Evolutionary conservation across 2,888 invertebrate genomes (phyloP).

Genomic region (Bembecia ichneumoniformis): DNA sequence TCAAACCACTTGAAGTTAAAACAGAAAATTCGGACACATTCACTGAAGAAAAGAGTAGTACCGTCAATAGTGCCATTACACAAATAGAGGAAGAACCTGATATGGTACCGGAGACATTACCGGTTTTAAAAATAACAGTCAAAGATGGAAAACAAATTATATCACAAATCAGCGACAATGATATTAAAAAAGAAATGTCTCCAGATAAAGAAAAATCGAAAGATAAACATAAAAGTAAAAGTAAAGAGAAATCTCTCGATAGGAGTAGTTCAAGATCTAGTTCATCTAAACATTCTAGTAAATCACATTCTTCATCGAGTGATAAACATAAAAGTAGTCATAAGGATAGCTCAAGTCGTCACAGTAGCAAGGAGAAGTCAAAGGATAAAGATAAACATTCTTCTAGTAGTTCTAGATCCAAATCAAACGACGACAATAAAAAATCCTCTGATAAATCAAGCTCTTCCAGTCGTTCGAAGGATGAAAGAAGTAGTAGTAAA

Average conservation of each 20-base stretch:
- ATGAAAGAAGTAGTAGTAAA: constrained; percentile 31
- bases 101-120: constrained; percentile 44
- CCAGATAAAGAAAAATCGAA: constrained; percentile 41
- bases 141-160: constrained; percentile 82
- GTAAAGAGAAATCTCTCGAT: constrained; percentile 64
- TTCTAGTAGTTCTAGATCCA: constrained; percentile 51
- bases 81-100: constrained; percentile 26
- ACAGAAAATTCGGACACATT: constrained; percentile 14
- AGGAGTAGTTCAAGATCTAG: constrained; percentile 46
- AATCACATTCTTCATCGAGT: constrained; percentile 41
- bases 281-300: constrained; percentile 54
- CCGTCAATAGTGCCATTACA: constrained; percentile 12
- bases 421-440: constrained; percentile 38
- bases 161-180: constrained; percentile 68
- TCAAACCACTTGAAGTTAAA: constrained; percentile 9
- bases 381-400: constrained; percentile 38
- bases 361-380: constrained; percentile 50
- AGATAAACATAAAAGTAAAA: constrained; percentile 44
- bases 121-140: constrained; percentile 75
- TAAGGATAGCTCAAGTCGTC: constrained; percentile 38
- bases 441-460: constrained; percentile 39
- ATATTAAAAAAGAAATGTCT: constrained; percentile 36
- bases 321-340: constrained; percentile 53
- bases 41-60: constrained; percentile 9
- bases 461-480: constrained; percentile 45